phyloP scores from a whole-genome alignment of 2,888 invertebrate genomes.

The Tridacna crocea region DNA sequence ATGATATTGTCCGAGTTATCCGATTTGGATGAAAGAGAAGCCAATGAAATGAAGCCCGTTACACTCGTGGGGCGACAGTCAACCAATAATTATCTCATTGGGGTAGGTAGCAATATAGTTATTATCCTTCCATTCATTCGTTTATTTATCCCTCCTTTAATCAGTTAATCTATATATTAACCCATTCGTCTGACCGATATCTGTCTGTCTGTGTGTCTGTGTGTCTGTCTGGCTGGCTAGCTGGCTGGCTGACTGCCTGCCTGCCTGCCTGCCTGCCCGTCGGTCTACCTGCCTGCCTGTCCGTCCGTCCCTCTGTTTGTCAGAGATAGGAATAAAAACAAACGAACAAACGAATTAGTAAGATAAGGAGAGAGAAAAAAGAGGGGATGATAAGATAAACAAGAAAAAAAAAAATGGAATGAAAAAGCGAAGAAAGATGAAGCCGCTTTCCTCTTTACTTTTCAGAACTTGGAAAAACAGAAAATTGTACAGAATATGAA shows the following conservation, averaged over 20 bases:
- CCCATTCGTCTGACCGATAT: too few relatives aligned
- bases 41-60: slow-evolving; percentile 2
- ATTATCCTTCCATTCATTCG: neutral
- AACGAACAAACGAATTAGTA: too few relatives aligned
- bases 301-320: neutral
- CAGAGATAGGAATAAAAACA: neutral
- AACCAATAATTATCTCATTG: slow-evolving; percentile 9
- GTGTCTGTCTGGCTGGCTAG: neutral
- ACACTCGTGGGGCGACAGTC: slow-evolving; percentile 33
- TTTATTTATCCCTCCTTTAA: too few relatives aligned
- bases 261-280: neutral
- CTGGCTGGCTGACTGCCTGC: neutral
- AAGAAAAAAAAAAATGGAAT: too few relatives aligned
- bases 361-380: too few relatives aligned
- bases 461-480: slow-evolving; percentile 36
- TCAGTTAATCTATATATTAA: too few relatives aligned
- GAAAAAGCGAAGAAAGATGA: too few relatives aligned
- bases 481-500: slow-evolving; percentile 33
- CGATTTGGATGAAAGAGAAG: slow-evolving; percentile 26
- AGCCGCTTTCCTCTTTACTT: neutral
- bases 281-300: neutral
- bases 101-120: slow-evolving; percentile 20
- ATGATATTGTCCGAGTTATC: slow-evolving; percentile 48
- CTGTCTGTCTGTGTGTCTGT: neutral
- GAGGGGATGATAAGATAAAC: too few relatives aligned